Evolutionary conservation across 2,113 vertebrate species (phyloP).

Genomic region (Triplophysa tibetana): DNA sequence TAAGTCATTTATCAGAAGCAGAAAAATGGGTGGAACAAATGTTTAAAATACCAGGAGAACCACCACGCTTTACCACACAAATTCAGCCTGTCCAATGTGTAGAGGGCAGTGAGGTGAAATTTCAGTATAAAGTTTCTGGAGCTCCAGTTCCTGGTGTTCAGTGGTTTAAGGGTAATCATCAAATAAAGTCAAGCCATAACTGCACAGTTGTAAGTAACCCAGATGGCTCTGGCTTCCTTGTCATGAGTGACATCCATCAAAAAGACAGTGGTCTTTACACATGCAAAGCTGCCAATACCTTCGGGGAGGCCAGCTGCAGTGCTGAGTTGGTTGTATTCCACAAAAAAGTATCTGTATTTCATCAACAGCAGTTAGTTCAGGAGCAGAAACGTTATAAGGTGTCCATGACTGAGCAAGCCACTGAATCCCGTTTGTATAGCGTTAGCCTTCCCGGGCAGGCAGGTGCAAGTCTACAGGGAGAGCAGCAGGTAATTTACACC

Average conservation of each 20-base stretch:
- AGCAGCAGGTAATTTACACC: conserved; percentile 76
- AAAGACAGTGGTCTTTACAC: conserved; percentile 81
- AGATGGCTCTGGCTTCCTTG: conserved; percentile 82
- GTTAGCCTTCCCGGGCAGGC: conserved; percentile 75
- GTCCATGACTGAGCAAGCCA: conserved; percentile 71
- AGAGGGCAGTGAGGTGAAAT: conserved; percentile 74
- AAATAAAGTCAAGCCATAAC: conserved; percentile 69
- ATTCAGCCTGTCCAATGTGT: conserved; percentile 74
- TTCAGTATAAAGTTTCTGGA: conserved; percentile 77
- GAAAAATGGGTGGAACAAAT: conserved; percentile 75
- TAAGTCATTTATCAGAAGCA: conserved; percentile 63
- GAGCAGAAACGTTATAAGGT: conserved; percentile 73
- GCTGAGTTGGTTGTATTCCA: conserved; percentile 79
- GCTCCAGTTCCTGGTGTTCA: conserved; percentile 75
- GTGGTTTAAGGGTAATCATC: conserved; percentile 80
- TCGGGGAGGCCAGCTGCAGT: conserved; percentile 77
- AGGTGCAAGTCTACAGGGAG: conserved; percentile 58
- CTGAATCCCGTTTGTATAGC: conserved; percentile 76
- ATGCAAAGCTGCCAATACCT: conserved; percentile 77
- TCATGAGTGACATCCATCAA: conserved; percentile 67
- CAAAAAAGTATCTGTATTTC: conserved; percentile 61
- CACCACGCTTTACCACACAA: conserved; percentile 76
- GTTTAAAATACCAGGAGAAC: conserved; percentile 72
- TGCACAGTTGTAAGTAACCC: conserved; percentile 71
- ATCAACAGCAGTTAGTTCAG: conserved; percentile 61